These are phyloP conservation scores for Muricea muricata DNA, from an alignment of 92 coral and sea anemone species.

Conservation along the genomic window DNA sequence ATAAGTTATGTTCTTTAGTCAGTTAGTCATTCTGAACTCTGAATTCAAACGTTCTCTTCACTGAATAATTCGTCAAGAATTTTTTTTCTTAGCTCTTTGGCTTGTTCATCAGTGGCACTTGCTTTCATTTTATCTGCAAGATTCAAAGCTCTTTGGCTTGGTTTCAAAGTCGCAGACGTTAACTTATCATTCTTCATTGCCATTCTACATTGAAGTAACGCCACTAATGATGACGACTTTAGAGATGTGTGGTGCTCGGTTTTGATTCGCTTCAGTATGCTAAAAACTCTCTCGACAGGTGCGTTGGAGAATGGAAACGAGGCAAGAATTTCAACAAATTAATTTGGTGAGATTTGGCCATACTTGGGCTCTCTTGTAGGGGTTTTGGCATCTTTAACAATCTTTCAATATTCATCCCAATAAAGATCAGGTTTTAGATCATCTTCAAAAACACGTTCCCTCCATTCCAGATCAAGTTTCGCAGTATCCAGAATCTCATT, in stretches of 20 bases:
- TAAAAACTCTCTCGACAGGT: not conserved
- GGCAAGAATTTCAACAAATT: slow-evolving; percentile 15
- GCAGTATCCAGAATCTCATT: not conserved
- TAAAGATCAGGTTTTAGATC: slow-evolving; percentile 2
- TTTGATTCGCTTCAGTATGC: not conserved
- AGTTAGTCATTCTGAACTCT: not conserved
- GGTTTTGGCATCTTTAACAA: not conserved
- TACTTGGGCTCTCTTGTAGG: not conserved
- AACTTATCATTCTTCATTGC: not conserved
- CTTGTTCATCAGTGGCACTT: not conserved
- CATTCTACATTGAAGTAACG: not conserved
- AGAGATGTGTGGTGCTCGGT: not conserved
- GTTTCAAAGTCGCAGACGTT: not conserved
- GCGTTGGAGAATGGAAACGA: slow-evolving; percentile 18
- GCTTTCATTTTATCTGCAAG: not conserved
- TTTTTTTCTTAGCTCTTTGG: not conserved
- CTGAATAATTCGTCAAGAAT: not conserved
- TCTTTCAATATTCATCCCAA: slow-evolving; percentile 11
- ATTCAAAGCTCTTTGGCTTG: slow-evolving; percentile 10
- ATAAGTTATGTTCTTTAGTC: not conserved
- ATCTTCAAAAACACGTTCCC: slow-evolving; percentile 1
- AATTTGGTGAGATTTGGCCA: slow-evolving; percentile 13
- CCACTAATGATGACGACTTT: not conserved
- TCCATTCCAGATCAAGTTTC: slow-evolving; percentile 20
- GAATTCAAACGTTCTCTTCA: not conserved